These are phyloP conservation scores for Urechis unicinctus DNA, from an alignment of 2,888 invertebrate genomes.

Conservation along the genomic window DNA sequence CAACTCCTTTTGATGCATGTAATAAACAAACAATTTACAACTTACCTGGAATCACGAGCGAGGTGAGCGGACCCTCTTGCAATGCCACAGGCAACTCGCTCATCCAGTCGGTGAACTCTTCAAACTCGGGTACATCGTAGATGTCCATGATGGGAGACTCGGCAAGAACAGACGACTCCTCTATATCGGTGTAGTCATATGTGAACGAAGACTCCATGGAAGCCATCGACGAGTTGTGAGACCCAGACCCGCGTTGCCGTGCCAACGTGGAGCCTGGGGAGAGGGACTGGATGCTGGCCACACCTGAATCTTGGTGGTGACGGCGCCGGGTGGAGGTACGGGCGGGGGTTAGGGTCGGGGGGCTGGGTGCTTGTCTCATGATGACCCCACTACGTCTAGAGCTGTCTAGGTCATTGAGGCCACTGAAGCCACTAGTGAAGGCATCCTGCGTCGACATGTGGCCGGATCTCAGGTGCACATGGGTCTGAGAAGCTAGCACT, in stretches of 20 bases:
- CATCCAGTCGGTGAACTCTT: conserved; percentile 23
- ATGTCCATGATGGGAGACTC: neutral
- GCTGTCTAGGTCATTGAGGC: neutral
- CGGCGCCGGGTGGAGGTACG: neutral
- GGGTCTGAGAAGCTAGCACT: neutral
- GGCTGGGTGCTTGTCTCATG: neutral
- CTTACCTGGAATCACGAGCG: conserved; percentile 21
- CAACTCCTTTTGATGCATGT: too few relatives aligned
- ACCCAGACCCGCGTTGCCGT: too few relatives aligned
- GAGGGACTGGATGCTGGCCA: neutral
- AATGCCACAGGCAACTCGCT: conserved; percentile 13
- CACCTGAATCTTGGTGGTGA: neutral
- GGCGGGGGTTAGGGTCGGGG: neutral
- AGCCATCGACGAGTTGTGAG: neutral
- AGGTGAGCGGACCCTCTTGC: conserved; percentile 16
- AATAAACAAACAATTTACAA: neutral
- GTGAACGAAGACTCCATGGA: neutral
- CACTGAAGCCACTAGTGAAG: neutral
- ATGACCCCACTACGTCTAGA: neutral
- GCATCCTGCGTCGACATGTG: neutral
- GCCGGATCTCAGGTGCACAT: neutral
- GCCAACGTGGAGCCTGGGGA: neutral
- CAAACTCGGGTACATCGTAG: conserved; percentile 5
- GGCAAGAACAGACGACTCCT: neutral
- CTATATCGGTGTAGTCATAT: neutral